Conservation (phyloP, 2,113 vertebrate species). For the Paradisaea rubra region DNA sequence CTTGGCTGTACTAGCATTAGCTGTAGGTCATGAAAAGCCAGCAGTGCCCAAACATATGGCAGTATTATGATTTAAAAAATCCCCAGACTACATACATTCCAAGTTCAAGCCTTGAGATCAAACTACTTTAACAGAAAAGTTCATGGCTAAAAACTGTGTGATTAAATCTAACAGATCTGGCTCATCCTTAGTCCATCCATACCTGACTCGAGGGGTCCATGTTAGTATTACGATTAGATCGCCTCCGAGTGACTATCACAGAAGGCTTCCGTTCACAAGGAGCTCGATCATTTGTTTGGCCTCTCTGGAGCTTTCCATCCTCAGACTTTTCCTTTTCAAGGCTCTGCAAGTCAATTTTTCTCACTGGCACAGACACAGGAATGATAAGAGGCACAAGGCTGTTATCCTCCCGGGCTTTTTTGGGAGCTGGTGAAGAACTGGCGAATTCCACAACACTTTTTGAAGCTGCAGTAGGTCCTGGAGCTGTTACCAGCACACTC, state of each 20-base stretch:
- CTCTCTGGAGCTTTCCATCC: conserved; percentile 69
- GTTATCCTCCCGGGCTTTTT: conserved; percentile 80
- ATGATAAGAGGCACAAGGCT: conserved; percentile 89
- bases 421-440: conserved; percentile 63
- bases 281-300: conserved; percentile 67
- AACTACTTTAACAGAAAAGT: neutral
- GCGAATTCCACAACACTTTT: conserved; percentile 70
- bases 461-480: conserved; percentile 29
- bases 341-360: conserved; percentile 71
- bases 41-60: neutral
- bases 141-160: neutral
- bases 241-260: conserved; percentile 90
- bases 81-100: neutral
- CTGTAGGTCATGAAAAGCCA: neutral
- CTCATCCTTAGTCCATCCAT: neutral
- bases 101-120: neutral
- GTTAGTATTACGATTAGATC: conserved; percentile 81
- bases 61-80: neutral
- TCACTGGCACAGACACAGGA: conserved; percentile 94
- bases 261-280: conserved; percentile 82
- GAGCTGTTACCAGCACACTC: conserved; percentile 48
- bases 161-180: neutral
- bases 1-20: neutral
- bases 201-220: conserved; percentile 84
- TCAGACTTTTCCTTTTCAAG: conserved; percentile 70